Evolutionary conservation across 2,888 invertebrate species (phyloP).

Genomic region (Pristionchus maxplancki): DNA sequence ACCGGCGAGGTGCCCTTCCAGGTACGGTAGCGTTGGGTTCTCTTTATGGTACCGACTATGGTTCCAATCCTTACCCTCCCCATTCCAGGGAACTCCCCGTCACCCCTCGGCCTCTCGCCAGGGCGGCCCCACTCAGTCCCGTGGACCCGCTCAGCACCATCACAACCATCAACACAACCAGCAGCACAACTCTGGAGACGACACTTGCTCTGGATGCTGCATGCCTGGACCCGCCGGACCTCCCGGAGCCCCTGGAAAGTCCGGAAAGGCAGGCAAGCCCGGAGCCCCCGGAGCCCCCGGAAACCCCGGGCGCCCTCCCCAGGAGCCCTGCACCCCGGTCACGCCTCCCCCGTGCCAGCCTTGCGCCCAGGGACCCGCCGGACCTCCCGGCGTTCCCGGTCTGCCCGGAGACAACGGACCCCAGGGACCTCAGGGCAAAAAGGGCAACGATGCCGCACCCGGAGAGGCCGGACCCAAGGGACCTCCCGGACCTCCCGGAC

Average conservation of each 20-base stretch:
- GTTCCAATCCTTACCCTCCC: no score
- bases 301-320: conserved; percentile 70
- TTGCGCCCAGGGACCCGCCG: conserved; percentile 67
- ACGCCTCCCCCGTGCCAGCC: conserved; percentile 71
- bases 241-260: conserved; percentile 68
- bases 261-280: conserved; percentile 71
- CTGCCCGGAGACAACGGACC: conserved; percentile 69
- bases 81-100: conserved; percentile 1
- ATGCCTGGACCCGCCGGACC: conserved; percentile 70
- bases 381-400: conserved; percentile 70
- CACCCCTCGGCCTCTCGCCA: conserved; percentile 6
- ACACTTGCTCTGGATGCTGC: conserved; percentile 70
- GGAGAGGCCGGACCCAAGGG: conserved; percentile 71
- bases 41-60: background rate
- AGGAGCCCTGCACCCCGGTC: conserved; percentile 65
- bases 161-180: background rate
- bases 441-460: conserved; percentile 68
- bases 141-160: background rate
- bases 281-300: conserved; percentile 71
- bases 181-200: conserved; percentile 50
- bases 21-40: background rate
- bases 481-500: conserved; percentile 72
- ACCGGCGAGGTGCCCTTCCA: conserved; percentile 17
- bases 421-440: conserved; percentile 65
- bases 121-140: conserved; percentile 23